These are phyloP conservation scores for Propithecus perrieri DNA, from an alignment of 2,797 vertebrate genomes.

Conservation along the genomic window DNA sequence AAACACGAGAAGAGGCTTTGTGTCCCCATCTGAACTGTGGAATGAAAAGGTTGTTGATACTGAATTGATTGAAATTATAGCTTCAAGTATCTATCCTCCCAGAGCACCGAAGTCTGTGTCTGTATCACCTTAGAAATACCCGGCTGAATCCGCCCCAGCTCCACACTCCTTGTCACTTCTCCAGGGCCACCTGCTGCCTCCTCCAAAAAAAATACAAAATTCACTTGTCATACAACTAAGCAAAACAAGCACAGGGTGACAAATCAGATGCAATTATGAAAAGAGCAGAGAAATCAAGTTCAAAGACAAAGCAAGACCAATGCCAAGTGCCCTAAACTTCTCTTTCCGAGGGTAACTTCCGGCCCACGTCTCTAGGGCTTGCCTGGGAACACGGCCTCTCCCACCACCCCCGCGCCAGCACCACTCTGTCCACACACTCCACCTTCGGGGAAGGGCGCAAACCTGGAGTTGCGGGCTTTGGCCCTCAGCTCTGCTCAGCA, in stretches of 20 bases:
- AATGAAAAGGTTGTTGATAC: not conserved
- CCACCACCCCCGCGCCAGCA: accelerated
- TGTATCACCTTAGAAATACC: accelerated
- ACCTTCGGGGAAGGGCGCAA: not conserved
- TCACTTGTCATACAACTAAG: not conserved
- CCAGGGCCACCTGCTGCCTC: not conserved
- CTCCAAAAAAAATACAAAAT: not conserved
- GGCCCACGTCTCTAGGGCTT: not conserved
- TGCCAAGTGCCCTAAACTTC: not conserved
- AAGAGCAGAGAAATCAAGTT: not conserved
- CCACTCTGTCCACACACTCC: too few relatives aligned
- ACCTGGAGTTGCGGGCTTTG: not conserved
- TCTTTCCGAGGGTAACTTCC: not conserved
- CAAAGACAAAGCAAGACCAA: not conserved
- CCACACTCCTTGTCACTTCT: not conserved
- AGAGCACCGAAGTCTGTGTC: accelerated
- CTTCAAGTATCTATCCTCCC: accelerated
- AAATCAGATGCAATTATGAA: not conserved
- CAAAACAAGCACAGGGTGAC: not conserved
- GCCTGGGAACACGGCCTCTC: not conserved
- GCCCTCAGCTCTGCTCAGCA: not conserved
- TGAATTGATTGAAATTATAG: not conserved
- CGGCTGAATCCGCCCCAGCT: accelerated
- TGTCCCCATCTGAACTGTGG: too few relatives aligned
- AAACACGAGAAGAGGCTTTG: not conserved